phyloP scores from a whole-genome alignment of 2,113 vertebrate species.

The Pyrgilauda ruficollis region DNA sequence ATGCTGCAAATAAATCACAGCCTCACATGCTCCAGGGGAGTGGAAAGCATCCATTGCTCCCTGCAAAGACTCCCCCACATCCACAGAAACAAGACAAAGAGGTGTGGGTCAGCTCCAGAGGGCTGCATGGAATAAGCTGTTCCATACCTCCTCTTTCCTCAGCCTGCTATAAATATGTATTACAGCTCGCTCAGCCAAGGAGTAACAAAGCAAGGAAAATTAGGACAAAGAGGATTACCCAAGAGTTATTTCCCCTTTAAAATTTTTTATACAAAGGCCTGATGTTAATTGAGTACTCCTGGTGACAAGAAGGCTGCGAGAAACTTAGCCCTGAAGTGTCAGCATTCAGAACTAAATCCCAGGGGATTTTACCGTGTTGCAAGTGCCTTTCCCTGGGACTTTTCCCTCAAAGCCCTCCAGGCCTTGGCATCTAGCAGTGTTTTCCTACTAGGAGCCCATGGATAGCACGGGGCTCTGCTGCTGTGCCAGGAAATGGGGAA shows the following conservation, averaged over 20 bases:
- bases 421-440: neutral
- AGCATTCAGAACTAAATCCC: neutral
- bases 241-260: conserved; percentile 46
- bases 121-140: neutral
- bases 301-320: conserved; percentile 19
- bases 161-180: conserved; percentile 20
- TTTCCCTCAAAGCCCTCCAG: neutral
- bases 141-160: neutral
- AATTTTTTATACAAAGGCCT: conserved; percentile 41
- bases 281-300: conserved; percentile 21
- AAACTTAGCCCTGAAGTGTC: neutral
- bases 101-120: neutral
- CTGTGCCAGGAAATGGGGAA: neutral
- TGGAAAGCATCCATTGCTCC: neutral
- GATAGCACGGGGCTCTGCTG: neutral
- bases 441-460: neutral
- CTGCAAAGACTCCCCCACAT: neutral
- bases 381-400: neutral
- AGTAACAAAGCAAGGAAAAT: conserved; percentile 63
- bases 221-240: conserved; percentile 57
- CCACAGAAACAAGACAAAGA: neutral
- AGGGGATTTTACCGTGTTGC: neutral
- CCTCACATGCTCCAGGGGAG: neutral
- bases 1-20: rapidly evolving
- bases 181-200: neutral